These are phyloP conservation scores for Arenaria interpres DNA, from an alignment of 2,113 vertebrate genomes.

Conservation along the genomic window DNA sequence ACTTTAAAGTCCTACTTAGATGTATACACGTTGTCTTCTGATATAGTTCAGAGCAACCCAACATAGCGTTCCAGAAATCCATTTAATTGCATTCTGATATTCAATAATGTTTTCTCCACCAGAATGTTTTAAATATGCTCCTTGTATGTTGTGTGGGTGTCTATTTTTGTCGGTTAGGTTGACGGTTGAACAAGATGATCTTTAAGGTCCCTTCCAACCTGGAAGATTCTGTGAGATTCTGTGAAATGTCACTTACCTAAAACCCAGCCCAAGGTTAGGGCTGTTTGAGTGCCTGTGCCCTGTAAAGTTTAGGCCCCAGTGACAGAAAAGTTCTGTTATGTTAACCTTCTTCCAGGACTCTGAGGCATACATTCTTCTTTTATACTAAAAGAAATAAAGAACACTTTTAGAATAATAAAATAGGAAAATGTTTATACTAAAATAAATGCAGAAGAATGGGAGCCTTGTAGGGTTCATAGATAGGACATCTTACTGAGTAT, in stretches of 20 bases:
- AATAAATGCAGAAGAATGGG: background rate
- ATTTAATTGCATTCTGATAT: background rate
- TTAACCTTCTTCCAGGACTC: background rate
- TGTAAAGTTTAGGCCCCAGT: background rate
- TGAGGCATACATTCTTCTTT: background rate
- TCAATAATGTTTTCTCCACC: background rate
- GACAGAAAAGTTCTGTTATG: background rate
- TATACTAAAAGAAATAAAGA: background rate
- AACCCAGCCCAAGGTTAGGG: background rate
- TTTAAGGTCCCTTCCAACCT: too few species aligned
- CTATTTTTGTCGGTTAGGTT: too few species aligned
- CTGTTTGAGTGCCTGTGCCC: background rate
- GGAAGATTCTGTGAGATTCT: too few species aligned
- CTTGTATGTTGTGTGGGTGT: too few species aligned
- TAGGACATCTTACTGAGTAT: background rate
- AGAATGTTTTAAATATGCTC: background rate
- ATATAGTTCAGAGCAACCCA: background rate
- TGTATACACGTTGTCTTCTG: background rate
- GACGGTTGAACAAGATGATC: too few species aligned
- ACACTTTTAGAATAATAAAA: background rate
- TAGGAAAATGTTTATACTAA: background rate
- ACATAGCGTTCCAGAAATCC: background rate
- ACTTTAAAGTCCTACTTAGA: background rate
- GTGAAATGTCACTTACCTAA: background rate
- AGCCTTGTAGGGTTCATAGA: background rate